Evolutionary conservation across 1,140 invertebrate genomes (phyloP).

Genomic region (Ephestia elutella): DNA sequence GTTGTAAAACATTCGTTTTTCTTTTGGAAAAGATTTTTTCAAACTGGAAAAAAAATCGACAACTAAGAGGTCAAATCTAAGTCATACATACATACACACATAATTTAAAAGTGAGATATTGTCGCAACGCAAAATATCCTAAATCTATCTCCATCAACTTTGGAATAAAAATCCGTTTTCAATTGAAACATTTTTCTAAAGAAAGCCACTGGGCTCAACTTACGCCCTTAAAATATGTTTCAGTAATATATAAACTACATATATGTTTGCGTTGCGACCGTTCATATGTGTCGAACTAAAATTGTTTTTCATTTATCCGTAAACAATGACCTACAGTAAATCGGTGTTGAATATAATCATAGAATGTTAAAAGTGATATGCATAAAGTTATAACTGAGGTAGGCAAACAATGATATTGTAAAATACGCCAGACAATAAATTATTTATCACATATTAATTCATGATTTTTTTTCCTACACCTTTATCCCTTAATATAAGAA

Average conservation of each 20-base stretch:
- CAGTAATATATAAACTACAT: too few relatives aligned
- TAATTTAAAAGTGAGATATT: too few relatives aligned
- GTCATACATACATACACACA: too few relatives aligned
- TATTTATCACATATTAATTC: slow-evolving; percentile 68
- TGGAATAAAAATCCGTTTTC: too few relatives aligned
- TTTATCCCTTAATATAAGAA: not conserved
- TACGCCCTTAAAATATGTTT: too few relatives aligned
- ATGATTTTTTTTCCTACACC: slow-evolving; percentile 31
- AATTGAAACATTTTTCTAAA: too few relatives aligned
- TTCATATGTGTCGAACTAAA: not conserved
- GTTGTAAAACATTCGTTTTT: not conserved
- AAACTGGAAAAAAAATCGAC: too few relatives aligned
- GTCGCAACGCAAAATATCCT: too few relatives aligned
- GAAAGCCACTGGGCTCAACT: too few relatives aligned
- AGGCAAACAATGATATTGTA: slow-evolving; percentile 69
- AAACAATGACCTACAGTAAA: not conserved
- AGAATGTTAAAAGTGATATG: slow-evolving; percentile 42
- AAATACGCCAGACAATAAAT: slow-evolving; percentile 76
- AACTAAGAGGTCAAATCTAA: too few relatives aligned
- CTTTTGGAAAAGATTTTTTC: too few relatives aligned
- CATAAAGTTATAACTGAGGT: slow-evolving; percentile 39
- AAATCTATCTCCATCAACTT: too few relatives aligned
- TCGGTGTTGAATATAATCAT: slow-evolving; percentile 13
- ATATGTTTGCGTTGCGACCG: not conserved
- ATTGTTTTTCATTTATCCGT: not conserved